Evolutionary conservation across 2,888 invertebrate genomes (phyloP), one percentile per base, ranked within the genome.

Genomic region (Sesia apiformis): DNA sequence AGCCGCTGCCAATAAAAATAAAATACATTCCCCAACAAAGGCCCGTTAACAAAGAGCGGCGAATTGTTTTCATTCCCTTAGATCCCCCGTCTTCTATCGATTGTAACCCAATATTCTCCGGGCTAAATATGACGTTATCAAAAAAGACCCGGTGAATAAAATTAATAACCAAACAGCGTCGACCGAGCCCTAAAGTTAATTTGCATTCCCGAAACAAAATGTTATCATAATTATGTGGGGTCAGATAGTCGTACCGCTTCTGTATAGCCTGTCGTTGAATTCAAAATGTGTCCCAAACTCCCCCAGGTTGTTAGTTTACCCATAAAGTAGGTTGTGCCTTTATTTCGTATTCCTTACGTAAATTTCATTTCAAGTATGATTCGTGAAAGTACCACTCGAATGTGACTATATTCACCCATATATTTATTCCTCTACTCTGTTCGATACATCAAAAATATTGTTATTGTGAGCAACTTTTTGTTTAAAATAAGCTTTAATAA

Each of bases 131-230:
- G 58, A 53, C 58, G 56, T 58, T 23, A 53, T 55, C 56, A 50
- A 54, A 59, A 60, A 61, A 59, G 52, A 7, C 42, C 49, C 49
- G 53, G 59, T 55, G 60, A 67, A 59, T 60, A 63, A 57, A 62
- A 61, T 61, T 57, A 61, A 73, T 69, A 73, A 69, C 52, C 65
- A 72, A 71, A 70, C 64, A 67, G 66, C 68, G 64, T 66, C 40
- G 57, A 60, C 62, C 59, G 59, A 56, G 58, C 56, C 55, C 54
- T 52, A 61, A 65, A 65, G 66, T 67, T 73, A 65, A 76, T 78
- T 77, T 75, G 66, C 70, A 77, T 76, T 73, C 68, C 65, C 64
- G 68, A 76, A 76, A 74, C 70, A 72, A 70, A 76, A 74, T 71
- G 64, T 69, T 73, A 71, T 70, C 70, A 66, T 74, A 72, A 74